Base-by-base conservation (phyloP, 2,888 invertebrate genomes). In the Cheilosia urbana region DNA sequence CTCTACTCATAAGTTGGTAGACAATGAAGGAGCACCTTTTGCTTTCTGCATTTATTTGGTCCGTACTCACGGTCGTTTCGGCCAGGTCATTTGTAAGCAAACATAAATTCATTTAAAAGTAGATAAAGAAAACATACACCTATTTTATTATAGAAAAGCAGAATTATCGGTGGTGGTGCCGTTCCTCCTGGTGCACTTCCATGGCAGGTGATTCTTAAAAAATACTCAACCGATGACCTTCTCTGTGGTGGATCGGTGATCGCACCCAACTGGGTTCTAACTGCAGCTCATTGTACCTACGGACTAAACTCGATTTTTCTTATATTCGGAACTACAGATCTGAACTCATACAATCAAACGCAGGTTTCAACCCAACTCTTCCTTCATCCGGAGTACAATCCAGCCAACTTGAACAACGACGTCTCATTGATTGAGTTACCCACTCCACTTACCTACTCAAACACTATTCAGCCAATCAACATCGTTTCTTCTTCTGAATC, bases 211-310 rank as follows among this genome's bases (percentile, higher is more conserved):
- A 89, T 92, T 66, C 68, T 91, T 0, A 91, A 91, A 69, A 88
- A 88, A 7, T 88, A 90, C 75, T 88, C 88, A 40, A 76, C 87
- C 40, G 91, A 91, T 69, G 89, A 89, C 42, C 51, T 92, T 19
- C 87, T 88, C 5, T 92, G 92, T 75, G 92, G 92, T 2, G 92
- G 90, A n/a, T 91, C 91, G 0, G 89, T 92, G 3, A 89, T 92
- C 11, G 88, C 90, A 0, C 47, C 82, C 9, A 73, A 49, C 1
- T 91, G 91, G 90, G 91, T 92, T n/a, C 83, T 91, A 0, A 92
- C 92, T 0, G 92, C 92, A 1, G 92, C 89, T 0, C 92, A 92
- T 79, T 92, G 92, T 60, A 89, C 89, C 13, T 89, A 89, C 51
- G 90, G 89, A 0, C 80, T 83, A 0, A 69, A 40, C 4, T 90